Evolutionary conservation across 2,113 vertebrate species (phyloP), one percentile per base, ranked within the genome.

Genomic region (Zapornia atra): DNA sequence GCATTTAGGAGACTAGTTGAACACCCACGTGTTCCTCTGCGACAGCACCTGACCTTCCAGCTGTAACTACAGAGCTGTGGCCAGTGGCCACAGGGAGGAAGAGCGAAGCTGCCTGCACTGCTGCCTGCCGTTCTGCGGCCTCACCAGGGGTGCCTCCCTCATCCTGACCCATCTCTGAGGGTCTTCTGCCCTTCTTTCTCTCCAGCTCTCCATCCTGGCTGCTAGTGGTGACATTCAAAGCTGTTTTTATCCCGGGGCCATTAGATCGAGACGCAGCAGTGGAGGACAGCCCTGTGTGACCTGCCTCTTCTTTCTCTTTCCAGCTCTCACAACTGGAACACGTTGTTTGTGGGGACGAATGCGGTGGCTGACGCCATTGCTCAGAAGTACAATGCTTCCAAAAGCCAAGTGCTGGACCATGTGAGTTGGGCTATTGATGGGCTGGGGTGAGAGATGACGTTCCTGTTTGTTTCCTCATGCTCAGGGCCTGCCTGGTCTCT

Each of bases 291-390:
- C 10, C 15, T 2, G 2, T 2, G 1, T 11, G 34, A 1, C 26
- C 33, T 59, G 75, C 16, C 76, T 64, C 36, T 85, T 38, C 73
- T 92, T 53, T 70, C 65, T 84, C 48, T 64, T 31, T 94, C 9
- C 82, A 99, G 99, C 94, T 99, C 99, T 65, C 99, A 99, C 97
- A 99, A 99, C 97, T 99, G 99, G 99, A 99, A 99, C 94, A 94
- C 98, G 0, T 94, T 99, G 65, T 99, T 99, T 86, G 97, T 99
- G 97, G 99, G 99, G 17, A 99, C 99, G 0, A 99, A 98, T 2
- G 98, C 99, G 0, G 99, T 99, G 85, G 99, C 99, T 0, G 99
- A 99, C 19, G 98, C 98, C 79, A 99, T 99, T 12, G 99, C 99
- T 38, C 98, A 99, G 88, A 99, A 99, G 97, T 99, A 99, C 98